Conservation (phyloP, 2,888 invertebrate species). For the Orthosia gracilis region DNA sequence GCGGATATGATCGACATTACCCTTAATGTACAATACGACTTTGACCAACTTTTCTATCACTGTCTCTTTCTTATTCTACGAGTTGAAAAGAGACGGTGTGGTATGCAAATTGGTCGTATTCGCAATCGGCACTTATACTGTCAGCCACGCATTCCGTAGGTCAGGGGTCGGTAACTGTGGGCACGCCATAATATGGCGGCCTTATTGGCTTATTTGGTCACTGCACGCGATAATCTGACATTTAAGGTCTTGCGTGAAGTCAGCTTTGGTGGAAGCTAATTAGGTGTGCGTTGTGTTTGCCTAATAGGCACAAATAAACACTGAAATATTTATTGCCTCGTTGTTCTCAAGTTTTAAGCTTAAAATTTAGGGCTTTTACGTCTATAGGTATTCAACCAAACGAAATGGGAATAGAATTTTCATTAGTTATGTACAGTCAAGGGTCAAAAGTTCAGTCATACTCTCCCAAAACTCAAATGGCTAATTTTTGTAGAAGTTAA, state of each 20-base stretch:
- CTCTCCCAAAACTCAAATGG: too few relatives aligned
- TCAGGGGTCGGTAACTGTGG: slow-evolving; percentile 58
- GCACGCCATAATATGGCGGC: slow-evolving; percentile 5
- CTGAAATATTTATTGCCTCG: slow-evolving; percentile 30
- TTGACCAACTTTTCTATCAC: slow-evolving; percentile 44
- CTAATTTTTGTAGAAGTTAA: too few relatives aligned
- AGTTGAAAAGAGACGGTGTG: slow-evolving; percentile 39
- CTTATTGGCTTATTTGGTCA: slow-evolving; percentile 26
- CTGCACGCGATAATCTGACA: slow-evolving; percentile 47
- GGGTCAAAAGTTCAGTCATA: too few relatives aligned
- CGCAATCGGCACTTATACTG: slow-evolving; percentile 59
- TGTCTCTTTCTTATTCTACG: slow-evolving; percentile 23
- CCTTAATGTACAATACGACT: slow-evolving; percentile 48
- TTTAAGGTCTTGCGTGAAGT: slow-evolving; percentile 36
- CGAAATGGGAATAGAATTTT: background rate
- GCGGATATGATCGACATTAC: slow-evolving; percentile 56
- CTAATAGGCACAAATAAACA: slow-evolving; percentile 34
- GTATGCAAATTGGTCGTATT: slow-evolving; percentile 63
- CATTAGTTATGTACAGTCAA: too few relatives aligned
- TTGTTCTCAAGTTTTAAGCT: slow-evolving; percentile 6
- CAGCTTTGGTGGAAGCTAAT: slow-evolving; percentile 25
- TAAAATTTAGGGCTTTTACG: background rate
- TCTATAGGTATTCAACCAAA: background rate
- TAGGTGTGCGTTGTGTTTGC: slow-evolving; percentile 3
- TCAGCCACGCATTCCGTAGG: slow-evolving; percentile 66